Base-by-base conservation (phyloP, 2,888 invertebrate genomes). In the Nomada ruficornis region DNA sequence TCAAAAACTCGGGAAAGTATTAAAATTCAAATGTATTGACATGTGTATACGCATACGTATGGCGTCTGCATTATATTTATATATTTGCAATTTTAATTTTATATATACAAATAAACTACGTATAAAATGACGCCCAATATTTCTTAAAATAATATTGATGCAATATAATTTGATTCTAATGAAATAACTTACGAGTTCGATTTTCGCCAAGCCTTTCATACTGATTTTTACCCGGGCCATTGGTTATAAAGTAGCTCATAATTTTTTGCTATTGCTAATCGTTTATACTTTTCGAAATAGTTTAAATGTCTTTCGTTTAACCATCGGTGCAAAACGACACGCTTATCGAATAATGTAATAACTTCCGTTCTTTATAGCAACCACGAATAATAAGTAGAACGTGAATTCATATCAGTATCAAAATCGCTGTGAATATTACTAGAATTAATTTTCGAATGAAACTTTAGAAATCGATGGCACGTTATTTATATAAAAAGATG, bases 201-300 rank as follows among this genome's bases (percentile, higher is more conserved):
- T 73, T 62, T 59, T 87, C 80, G 13, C 55, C 85, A 26, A 91
- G 76, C 54, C 86, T 86, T 47, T 90, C 87, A 79, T 91, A 91
- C 26, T 86, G 90, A 83, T 86, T 88, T 71, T 89, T 90, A 63
- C 77, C 75, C 80, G 87, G 85, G 57, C 88, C 74, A 44, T 89
- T 89, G 69, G 65, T 87, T 73, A 79, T 69, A 59, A 91, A 87
- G 62, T 89, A 90, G 65, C 76, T 89, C 90, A 91, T 90, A 18
- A 42, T 77, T 11, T 23, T 26, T 2, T 5, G 2, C 1, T 47
- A n/a, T n/a, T 55, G 26, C 44, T 59, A 50, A 18, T 15, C 23
- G 5, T 60, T 1, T 20, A n/a, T 54, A 60, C 62, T 23, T 15
- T 42, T 50, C 36, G 20, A 36, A 67, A 50, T 23, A 44, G 13